Evolutionary conservation across 1,140 invertebrate genomes (phyloP).

Genomic region (Bombus sibiricus): DNA sequence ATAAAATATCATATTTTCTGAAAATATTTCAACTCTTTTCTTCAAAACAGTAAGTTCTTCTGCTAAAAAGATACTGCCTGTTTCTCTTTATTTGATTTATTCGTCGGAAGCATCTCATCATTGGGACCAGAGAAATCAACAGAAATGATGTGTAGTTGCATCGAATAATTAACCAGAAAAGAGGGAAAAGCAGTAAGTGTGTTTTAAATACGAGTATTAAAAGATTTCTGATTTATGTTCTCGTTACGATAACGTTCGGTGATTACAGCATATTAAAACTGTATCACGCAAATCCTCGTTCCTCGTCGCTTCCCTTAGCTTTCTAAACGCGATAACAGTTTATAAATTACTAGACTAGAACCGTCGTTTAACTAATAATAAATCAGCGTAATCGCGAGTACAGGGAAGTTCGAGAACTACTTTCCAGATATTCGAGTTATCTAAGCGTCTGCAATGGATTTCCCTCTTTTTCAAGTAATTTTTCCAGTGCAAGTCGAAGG

Average conservation of each 20-base stretch:
- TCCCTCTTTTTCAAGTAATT: too few species aligned
- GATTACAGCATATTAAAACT: neutral
- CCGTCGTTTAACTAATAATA: neutral
- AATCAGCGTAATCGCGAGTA: neutral
- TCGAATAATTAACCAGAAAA: neutral
- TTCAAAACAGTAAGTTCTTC: neutral
- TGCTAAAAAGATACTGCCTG: neutral
- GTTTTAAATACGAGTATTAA: neutral
- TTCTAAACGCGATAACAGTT: neutral
- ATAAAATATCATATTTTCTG: too few species aligned
- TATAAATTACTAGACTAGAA: neutral
- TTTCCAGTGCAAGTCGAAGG: neutral
- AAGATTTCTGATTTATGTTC: neutral
- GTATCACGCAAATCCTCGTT: neutral
- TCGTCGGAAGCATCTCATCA: neutral
- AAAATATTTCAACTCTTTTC: neutral
- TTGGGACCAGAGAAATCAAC: neutral
- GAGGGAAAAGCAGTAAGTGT: neutral
- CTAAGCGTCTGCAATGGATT: neutral
- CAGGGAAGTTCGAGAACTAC: neutral
- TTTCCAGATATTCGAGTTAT: neutral
- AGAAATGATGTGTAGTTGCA: neutral
- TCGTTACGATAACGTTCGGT: neutral
- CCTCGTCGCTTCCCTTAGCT: neutral
- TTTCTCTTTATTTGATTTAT: neutral